Conservation (phyloP, 2,888 invertebrate genomes). For the Phanerotoma sp. region DNA sequence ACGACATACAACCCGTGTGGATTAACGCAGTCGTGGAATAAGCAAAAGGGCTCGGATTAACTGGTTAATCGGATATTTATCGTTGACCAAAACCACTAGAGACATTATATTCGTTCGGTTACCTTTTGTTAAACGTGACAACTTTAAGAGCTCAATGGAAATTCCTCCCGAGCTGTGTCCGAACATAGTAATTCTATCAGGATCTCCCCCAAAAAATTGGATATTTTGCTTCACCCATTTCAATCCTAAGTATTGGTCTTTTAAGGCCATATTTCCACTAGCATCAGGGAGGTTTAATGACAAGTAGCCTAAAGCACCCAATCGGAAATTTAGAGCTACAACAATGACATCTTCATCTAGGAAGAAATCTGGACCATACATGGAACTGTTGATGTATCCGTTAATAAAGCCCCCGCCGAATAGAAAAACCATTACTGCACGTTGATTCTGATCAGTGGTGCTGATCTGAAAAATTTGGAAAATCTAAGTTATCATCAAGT, state of each 20-base stretch:
- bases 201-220: conserved; percentile 34
- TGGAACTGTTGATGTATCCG: conserved; percentile 28
- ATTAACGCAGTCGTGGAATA: too few relatives aligned
- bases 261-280: conserved; percentile 37
- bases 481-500: too few relatives aligned
- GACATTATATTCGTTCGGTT: too few relatives aligned
- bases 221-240: conserved; percentile 37
- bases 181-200: conserved; percentile 32
- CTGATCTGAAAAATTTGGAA: too few relatives aligned
- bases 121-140: conserved; percentile 13
- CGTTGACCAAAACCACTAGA: too few relatives aligned
- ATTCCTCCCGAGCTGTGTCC: conserved; percentile 32
- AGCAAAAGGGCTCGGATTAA: too few relatives aligned
- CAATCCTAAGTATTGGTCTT: conserved; percentile 36
- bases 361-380: conserved; percentile 34
- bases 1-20: too few relatives aligned
- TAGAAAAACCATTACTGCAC: conserved; percentile 44
- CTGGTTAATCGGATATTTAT: too few relatives aligned
- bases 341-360: conserved; percentile 37
- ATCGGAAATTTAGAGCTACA: conserved; percentile 39
- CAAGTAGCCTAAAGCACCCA: conserved; percentile 38
- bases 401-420: conserved; percentile 41
- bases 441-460: too few relatives aligned
- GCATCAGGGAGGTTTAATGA: conserved; percentile 31
- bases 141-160: conserved; percentile 30